Percentiles rank a stretch among this genome's conserved stretches.
These are phyloP conservation scores for Fabriciana adippe DNA, from an alignment of 2,888 invertebrate genomes.

Conservation along the genomic window DNA sequence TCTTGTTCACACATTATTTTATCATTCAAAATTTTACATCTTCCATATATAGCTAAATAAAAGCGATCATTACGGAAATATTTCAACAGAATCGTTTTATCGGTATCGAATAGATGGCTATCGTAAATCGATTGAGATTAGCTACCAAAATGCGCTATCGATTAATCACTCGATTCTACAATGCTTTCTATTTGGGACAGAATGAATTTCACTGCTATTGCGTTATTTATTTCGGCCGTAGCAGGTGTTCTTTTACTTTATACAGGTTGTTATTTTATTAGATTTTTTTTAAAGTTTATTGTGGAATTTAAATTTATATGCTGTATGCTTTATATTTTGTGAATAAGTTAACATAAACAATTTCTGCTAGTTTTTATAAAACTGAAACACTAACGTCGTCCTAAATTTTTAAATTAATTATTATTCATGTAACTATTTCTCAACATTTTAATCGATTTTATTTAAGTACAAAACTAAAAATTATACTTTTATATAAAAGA, in stretches of 20 bases:
- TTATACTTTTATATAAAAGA: too few species aligned
- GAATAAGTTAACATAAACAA: too few species aligned
- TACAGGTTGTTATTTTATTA: slow-evolving; percentile 54
- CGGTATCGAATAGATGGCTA: slow-evolving; percentile 57
- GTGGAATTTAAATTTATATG: neutral
- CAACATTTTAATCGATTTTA: too few species aligned
- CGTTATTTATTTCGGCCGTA: slow-evolving; percentile 67
- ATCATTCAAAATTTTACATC: neutral
- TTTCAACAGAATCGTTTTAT: slow-evolving; percentile 42
- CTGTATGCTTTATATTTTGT: neutral
- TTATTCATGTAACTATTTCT: too few species aligned
- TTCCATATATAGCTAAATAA: slow-evolving; percentile 23
- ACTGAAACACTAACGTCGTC: too few species aligned
- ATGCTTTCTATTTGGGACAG: slow-evolving; percentile 66
- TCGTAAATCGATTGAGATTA: slow-evolving; percentile 63
- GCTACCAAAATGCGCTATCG: slow-evolving; percentile 56
- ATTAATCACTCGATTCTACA: slow-evolving; percentile 48
- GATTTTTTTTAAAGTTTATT: slow-evolving; percentile 5
- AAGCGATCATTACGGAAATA: slow-evolving; percentile 37
- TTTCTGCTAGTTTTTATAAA: too few species aligned
- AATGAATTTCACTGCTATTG: slow-evolving; percentile 72
- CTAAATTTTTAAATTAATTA: too few species aligned
- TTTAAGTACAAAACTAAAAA: too few species aligned
- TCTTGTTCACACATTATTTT: slow-evolving; percentile 11
- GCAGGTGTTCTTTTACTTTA: slow-evolving; percentile 62